Base-by-base conservation (phyloP, 1,140 invertebrate species). In the Ips typographus region DNA sequence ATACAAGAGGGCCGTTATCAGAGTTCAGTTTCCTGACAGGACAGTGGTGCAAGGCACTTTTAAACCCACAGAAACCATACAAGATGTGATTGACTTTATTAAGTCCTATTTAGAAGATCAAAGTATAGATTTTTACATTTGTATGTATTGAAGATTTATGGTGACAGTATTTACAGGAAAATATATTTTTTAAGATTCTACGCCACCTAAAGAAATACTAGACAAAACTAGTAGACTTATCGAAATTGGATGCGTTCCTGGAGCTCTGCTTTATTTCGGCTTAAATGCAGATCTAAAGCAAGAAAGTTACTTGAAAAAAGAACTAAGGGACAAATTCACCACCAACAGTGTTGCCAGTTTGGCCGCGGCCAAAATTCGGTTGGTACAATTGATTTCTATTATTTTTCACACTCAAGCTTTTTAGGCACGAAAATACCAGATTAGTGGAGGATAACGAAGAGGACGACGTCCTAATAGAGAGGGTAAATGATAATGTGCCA, bases 31-130 rank as follows among this genome's bases (percentile, higher is more conserved):
- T 80, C 91, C 92, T 2, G 87, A 94, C 81, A 85, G 88, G 59
- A 83, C 89, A 55, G 90, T 94, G 40, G 81, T 95, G 2, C 93
- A 95, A 82, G 92, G 88, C 5, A 82, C 89, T 6, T 95, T 95
- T 76, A 82, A 82, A 72, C 88, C 91, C 3, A 80, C 82, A 37
- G 90, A 94, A 80, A 89, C 84, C 38, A 81, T 94, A 4, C 79
- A 82, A 73, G 81, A 84, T 65, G 82, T 95, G 2, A 83, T 85
- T 52, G 84, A 89, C 57, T 93, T 94, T 83, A 84, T 94, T 1
- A 86, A 84, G 78, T 81, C 82, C 69, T 89, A 89, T 80, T 80
- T 94, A 38, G 80, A 83, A 39, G 79, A 89, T 77, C 80, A 85
- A 36, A 77, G 83, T 39, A 77, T 85, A 71, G 78, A 87, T 68